Evolutionary conservation across 2,888 invertebrate genomes (phyloP).

Genomic region (Coenonympha arcania): DNA sequence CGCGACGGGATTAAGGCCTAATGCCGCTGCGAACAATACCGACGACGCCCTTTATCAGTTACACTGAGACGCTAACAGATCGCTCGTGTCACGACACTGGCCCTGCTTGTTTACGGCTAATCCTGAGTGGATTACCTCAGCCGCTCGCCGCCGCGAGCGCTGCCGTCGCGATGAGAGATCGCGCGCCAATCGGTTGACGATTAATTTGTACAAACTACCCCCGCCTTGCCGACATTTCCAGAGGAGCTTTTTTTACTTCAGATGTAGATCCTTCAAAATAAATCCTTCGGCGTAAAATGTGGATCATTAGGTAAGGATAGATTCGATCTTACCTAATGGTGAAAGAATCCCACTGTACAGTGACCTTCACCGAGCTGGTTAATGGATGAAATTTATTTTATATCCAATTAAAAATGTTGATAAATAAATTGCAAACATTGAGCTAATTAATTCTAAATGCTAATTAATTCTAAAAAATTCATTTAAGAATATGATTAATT

Average conservation of each 20-base stretch:
- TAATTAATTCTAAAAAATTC: too few species aligned
- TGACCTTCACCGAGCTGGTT: too few species aligned
- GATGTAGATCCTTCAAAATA: not conserved
- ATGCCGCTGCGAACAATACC: slow-evolving; percentile 66
- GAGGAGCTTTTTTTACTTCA: not conserved
- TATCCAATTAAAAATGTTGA: too few species aligned
- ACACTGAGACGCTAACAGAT: slow-evolving; percentile 65
- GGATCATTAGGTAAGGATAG: too few species aligned
- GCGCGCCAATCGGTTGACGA: slow-evolving; percentile 27
- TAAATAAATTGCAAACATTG: too few species aligned
- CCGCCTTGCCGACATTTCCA: slow-evolving; percentile 1
- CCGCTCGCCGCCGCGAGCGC: slow-evolving; percentile 36
- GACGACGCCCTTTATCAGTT: slow-evolving; percentile 44
- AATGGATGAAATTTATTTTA: not conserved
- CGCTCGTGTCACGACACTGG: slow-evolving; percentile 63
- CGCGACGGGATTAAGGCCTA: slow-evolving; percentile 70
- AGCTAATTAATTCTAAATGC: too few species aligned
- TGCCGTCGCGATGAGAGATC: slow-evolving; percentile 26
- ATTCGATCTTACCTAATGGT: too few species aligned
- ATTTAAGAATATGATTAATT: too few species aligned
- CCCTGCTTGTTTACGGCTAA: slow-evolving; percentile 67
- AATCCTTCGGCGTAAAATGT: not conserved
- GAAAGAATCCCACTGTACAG: too few species aligned
- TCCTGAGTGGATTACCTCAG: slow-evolving; percentile 68
- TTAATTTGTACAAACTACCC: slow-evolving; percentile 21